Conservation (phyloP, 2,888 invertebrate genomes). For the Lutraria lutraria region DNA sequence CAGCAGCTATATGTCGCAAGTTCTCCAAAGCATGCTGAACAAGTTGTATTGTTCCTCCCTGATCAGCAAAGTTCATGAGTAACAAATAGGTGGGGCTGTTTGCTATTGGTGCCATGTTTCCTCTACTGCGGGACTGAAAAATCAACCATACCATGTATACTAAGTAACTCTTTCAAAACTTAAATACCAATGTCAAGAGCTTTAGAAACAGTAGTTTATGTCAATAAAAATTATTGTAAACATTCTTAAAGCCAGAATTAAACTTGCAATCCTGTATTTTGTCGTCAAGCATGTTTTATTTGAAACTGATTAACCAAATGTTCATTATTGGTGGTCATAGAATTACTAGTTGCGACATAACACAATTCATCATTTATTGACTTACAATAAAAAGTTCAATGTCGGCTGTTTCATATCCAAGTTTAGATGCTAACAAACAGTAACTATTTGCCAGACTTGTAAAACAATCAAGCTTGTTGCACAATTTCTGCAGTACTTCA, state of each 20-base stretch:
- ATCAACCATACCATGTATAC: background rate
- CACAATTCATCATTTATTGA: background rate
- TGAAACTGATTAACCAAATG: too few relatives aligned
- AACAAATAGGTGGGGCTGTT: constrained; percentile 34
- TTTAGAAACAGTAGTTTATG: too few relatives aligned
- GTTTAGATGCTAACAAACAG: background rate
- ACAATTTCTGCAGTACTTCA: background rate
- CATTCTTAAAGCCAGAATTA: too few relatives aligned
- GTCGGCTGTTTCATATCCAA: background rate
- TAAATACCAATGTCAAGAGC: too few relatives aligned
- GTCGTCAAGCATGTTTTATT: too few relatives aligned
- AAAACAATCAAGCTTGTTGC: constrained; percentile 2
- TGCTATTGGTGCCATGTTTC: background rate
- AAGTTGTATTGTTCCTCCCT: constrained; percentile 26
- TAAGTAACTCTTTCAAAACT: too few relatives aligned
- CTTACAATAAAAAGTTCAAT: constrained; percentile 30
- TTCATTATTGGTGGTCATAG: too few relatives aligned
- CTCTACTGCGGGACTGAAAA: background rate
- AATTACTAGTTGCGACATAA: too few relatives aligned
- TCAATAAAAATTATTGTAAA: too few relatives aligned
- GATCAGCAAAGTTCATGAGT: constrained; percentile 23
- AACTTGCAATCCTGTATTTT: too few relatives aligned
- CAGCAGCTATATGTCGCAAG: constrained; percentile 23
- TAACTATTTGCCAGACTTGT: constrained; percentile 12
- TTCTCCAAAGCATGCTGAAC: constrained; percentile 22